Conservation (phyloP, 2,888 invertebrate species). For the Lepetodrilus schrolli region DNA sequence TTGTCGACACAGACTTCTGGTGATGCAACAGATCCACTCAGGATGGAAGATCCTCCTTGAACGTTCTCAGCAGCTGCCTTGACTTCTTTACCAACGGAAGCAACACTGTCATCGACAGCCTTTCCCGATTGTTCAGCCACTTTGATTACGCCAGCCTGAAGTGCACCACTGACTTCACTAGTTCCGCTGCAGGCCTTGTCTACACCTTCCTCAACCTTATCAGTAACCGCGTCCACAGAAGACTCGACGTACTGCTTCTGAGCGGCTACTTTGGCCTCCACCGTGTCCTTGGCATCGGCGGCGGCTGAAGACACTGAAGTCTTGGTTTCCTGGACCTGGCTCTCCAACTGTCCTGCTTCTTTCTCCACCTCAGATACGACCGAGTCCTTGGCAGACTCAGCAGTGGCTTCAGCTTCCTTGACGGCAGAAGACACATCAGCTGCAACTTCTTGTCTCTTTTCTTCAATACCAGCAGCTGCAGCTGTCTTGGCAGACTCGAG, state of each 20-base stretch:
- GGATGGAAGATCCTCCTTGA: constrained; percentile 19
- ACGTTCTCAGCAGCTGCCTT: background rate
- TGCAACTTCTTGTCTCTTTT: background rate
- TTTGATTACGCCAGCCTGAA: background rate
- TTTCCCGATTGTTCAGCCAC: background rate
- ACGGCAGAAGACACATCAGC: constrained; percentile 12
- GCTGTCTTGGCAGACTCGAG: constrained; percentile 27
- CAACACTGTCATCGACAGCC: background rate
- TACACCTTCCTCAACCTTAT: background rate
- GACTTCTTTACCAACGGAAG: background rate
- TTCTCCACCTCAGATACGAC: background rate
- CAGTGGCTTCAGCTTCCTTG: background rate
- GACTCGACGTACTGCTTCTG: constrained; percentile 10
- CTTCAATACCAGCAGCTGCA: constrained; percentile 24
- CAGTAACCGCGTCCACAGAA: background rate
- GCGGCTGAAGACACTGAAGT: background rate
- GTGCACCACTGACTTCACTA: background rate
- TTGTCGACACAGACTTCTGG: background rate
- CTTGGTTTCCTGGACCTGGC: background rate
- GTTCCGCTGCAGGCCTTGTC: background rate
- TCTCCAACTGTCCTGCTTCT: background rate
- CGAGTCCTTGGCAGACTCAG: constrained; percentile 21
- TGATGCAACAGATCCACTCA: background rate
- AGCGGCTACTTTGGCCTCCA: background rate
- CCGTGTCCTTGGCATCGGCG: background rate